Conservation (phyloP, 2,888 invertebrate genomes). For the Hymenopus coronatus region DNA sequence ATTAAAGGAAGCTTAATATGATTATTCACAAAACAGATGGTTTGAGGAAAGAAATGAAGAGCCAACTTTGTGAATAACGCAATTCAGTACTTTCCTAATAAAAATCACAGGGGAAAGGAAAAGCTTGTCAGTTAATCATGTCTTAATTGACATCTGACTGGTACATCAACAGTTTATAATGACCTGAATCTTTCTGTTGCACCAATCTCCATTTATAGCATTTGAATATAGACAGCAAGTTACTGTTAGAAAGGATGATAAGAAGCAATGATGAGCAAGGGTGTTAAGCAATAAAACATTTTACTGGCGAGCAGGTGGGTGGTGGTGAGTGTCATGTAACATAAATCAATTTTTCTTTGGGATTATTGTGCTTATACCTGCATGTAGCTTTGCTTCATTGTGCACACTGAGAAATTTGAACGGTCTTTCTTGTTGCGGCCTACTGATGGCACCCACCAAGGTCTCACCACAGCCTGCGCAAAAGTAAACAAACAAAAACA, state of each 20-base stretch:
- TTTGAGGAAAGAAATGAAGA: not conserved
- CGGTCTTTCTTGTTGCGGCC: conserved; percentile 33
- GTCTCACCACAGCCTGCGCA: conserved; percentile 30
- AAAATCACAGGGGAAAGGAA: not conserved
- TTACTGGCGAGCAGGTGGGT: not conserved
- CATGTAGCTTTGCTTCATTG: conserved; percentile 52
- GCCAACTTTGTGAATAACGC: not conserved
- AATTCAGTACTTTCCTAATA: not conserved
- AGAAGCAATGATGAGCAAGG: not conserved
- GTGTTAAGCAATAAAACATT: not conserved
- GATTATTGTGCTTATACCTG: conserved; percentile 43
- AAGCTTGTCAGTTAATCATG: not conserved
- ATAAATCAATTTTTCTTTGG: not conserved
- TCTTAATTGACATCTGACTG: not conserved
- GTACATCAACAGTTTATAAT: not conserved
- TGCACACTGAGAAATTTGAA: conserved; percentile 33
- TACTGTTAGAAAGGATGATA: not conserved
- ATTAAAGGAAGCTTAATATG: not conserved
- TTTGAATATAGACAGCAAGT: not conserved
- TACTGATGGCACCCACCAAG: conserved; percentile 32
- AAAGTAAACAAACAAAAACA: conserved; percentile 28
- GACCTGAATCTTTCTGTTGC: not conserved
- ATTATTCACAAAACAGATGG: not conserved
- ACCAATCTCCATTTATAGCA: not conserved
- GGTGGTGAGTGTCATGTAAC: not conserved